Percentiles rank a stretch among this genome's conserved stretches.
Evolutionary conservation across 2,888 invertebrate genomes (phyloP).

Genomic region (Tachina grossa): DNA sequence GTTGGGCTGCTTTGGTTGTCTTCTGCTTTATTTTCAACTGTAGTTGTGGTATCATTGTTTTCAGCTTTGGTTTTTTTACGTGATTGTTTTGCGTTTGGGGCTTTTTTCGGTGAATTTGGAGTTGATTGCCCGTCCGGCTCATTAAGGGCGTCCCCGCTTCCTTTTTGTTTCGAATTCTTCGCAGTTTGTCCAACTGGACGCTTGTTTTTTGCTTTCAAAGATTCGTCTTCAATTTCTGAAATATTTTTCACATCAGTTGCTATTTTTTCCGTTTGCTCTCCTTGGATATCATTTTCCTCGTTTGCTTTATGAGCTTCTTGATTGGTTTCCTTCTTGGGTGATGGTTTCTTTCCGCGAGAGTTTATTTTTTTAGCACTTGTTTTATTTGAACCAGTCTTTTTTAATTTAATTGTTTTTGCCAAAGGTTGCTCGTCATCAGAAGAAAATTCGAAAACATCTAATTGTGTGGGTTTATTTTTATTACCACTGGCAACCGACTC

Average conservation of each 20-base stretch:
- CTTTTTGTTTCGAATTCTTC: constrained; percentile 60
- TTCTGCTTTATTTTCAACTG: constrained; percentile 71
- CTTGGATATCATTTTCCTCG: constrained; percentile 50
- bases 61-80: constrained; percentile 71
- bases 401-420: constrained; percentile 81
- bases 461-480: constrained; percentile 72
- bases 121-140: constrained; percentile 56
- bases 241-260: constrained; percentile 6
- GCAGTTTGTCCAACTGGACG: constrained; percentile 7
- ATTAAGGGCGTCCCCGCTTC: constrained; percentile 36
- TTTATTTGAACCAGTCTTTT: constrained; percentile 73
- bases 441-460: constrained; percentile 83
- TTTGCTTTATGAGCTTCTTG: constrained; percentile 50
- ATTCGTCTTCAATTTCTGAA: constrained; percentile 17
- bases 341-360: constrained; percentile 66
- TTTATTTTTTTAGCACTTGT: constrained; percentile 63
- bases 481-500: neutral
- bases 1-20: constrained; percentile 76
- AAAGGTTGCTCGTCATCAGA: constrained; percentile 85
- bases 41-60: constrained; percentile 42
- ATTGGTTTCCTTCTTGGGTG: constrained; percentile 45
- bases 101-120: constrained; percentile 75
- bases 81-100: constrained; percentile 72
- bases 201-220: constrained; percentile 49
- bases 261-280: constrained; percentile 44